phyloP scores from a whole-genome alignment of 2,888 invertebrate genomes.

The Brachycybe producta region DNA sequence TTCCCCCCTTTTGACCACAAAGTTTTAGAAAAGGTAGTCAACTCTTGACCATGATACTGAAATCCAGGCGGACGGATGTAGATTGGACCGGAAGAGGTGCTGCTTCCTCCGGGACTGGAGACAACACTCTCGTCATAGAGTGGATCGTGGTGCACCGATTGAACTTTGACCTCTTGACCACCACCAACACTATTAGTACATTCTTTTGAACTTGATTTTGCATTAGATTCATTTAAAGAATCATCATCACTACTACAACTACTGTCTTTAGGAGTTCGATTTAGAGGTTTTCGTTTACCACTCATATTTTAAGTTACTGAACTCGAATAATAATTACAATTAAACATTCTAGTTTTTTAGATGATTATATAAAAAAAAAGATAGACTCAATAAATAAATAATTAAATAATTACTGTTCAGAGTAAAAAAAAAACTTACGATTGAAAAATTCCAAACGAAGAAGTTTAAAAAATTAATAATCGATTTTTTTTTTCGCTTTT shows the following conservation, averaged over 20 bases:
- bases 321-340: too few relatives aligned
- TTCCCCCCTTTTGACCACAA: slow-evolving; percentile 15
- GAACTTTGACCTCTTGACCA: too few relatives aligned
- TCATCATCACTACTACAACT: slow-evolving; percentile 11
- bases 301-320: slow-evolving; percentile 14
- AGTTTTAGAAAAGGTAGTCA: neutral
- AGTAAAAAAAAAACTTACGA: too few relatives aligned
- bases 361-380: too few relatives aligned
- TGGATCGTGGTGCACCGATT: too few relatives aligned
- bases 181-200: too few relatives aligned
- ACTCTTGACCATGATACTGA: slow-evolving; percentile 14
- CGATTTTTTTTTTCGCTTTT: too few relatives aligned
- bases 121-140: slow-evolving; percentile 10
- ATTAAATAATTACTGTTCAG: too few relatives aligned
- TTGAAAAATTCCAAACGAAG: too few relatives aligned
- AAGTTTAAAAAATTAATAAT: too few relatives aligned
- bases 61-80: slow-evolving; percentile 17
- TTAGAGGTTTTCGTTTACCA: slow-evolving; percentile 13
- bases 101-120: slow-evolving; percentile 16
- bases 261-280: slow-evolving; percentile 9
- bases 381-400: too few relatives aligned
- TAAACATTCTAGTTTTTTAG: too few relatives aligned
- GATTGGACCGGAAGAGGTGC: slow-evolving; percentile 17
- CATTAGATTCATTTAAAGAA: neutral
- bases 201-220: neutral